These are phyloP conservation scores for Triops cancriformis DNA, from an alignment of 1,140 invertebrate genomes.

Conservation along the genomic window DNA sequence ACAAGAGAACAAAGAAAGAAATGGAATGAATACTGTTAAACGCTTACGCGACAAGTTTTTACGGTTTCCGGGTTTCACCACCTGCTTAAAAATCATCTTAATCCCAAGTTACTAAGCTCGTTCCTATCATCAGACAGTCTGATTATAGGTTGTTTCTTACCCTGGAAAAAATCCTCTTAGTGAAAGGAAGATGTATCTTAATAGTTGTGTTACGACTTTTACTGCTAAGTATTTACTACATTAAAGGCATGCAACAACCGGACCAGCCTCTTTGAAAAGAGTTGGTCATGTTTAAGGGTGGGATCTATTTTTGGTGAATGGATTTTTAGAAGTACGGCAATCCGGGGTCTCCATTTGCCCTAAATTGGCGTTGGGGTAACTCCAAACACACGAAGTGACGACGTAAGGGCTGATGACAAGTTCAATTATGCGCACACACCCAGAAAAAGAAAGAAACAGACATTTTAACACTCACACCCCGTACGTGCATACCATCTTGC, in stretches of 20 bases:
- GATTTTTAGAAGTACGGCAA: background rate
- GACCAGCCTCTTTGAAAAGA: background rate
- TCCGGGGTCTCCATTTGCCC: conserved; percentile 11
- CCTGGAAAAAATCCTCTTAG: background rate
- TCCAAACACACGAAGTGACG: conserved; percentile 9
- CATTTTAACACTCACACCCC: background rate
- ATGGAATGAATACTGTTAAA: background rate
- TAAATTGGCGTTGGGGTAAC: conserved; percentile 10
- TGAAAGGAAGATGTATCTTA: background rate
- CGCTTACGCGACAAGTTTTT: background rate
- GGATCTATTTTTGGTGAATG: background rate
- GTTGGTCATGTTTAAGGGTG: background rate
- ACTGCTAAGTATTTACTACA: conserved; percentile 1
- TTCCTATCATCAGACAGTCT: too few relatives aligned
- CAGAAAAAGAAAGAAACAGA: conserved; percentile 11
- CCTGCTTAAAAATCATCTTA: background rate
- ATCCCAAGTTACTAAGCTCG: too few relatives aligned
- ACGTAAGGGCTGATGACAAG: conserved; percentile 1
- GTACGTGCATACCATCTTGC: background rate
- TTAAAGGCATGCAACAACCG: background rate
- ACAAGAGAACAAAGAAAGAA: background rate
- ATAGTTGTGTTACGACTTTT: background rate
- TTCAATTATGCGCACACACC: conserved; percentile 13
- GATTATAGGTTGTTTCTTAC: background rate
- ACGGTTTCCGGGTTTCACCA: background rate